These are phyloP conservation scores for Philereme transversata DNA, from an alignment of 2,888 invertebrate species.

Conservation along the genomic window DNA sequence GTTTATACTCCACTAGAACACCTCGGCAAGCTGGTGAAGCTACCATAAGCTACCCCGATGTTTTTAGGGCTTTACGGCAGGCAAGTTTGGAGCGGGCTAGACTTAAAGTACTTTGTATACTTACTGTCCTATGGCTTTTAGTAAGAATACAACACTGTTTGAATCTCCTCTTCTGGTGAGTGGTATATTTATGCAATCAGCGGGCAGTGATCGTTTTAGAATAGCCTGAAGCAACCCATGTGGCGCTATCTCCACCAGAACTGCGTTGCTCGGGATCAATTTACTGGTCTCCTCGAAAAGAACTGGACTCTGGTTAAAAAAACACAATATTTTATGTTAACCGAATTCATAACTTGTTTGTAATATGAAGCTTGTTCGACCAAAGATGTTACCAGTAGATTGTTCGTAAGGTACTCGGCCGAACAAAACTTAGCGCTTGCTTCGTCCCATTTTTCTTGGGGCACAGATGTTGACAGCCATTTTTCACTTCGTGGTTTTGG, in stretches of 20 bases:
- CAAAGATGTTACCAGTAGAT: slow-evolving; percentile 80
- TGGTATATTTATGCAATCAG: slow-evolving; percentile 86
- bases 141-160: slow-evolving; percentile 81
- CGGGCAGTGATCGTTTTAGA: slow-evolving; percentile 87
- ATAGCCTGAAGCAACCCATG: slow-evolving; percentile 89
- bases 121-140: slow-evolving; percentile 78
- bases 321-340: no score
- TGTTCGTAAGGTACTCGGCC: slow-evolving; percentile 93
- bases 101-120: no score
- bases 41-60: no score
- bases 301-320: slow-evolving; percentile 78
- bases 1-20: no score
- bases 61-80: no score
- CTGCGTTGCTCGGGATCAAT: slow-evolving; percentile 89
- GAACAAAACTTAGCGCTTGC: slow-evolving; percentile 81
- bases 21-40: no score
- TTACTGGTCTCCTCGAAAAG: slow-evolving; percentile 90
- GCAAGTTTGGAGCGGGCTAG: no score
- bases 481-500: slow-evolving; percentile 86
- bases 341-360: no score
- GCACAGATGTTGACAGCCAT: slow-evolving; percentile 93
- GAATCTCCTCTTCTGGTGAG: slow-evolving; percentile 88
- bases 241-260: slow-evolving; percentile 93
- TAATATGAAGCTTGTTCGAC: no score
- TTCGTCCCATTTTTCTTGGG: slow-evolving; percentile 83